A percentile compares a stretch with the other conserved stretches of the same genome.
Evolutionary conservation across 2,113 vertebrate genomes (phyloP).

Genomic region (Hystrix brachyura): DNA sequence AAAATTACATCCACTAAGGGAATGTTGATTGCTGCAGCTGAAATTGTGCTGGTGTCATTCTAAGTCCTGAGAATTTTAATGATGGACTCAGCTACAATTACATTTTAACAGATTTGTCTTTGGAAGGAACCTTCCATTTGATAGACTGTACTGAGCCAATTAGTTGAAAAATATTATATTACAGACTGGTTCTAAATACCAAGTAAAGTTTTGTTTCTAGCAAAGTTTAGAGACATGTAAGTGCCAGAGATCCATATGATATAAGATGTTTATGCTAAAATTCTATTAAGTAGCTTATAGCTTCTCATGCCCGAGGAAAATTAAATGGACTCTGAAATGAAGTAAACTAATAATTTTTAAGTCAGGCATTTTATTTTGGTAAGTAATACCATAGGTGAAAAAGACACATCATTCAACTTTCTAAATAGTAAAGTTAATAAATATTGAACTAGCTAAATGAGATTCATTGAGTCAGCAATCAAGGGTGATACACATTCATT

Average conservation of each 20-base stretch:
- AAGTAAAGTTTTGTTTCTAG: slow-evolving; percentile 72
- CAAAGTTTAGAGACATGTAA: not conserved
- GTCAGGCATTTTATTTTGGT: slow-evolving; percentile 76
- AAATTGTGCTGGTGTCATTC: not conserved
- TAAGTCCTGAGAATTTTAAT: slow-evolving; percentile 42
- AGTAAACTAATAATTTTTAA: slow-evolving; percentile 73
- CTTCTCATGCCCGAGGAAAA: slow-evolving; percentile 52
- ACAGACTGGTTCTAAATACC: slow-evolving; percentile 52
- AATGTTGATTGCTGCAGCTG: slow-evolving; percentile 44
- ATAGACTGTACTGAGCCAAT: slow-evolving; percentile 61
- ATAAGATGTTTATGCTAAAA: slow-evolving; percentile 16
- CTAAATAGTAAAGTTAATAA: slow-evolving; percentile 83
- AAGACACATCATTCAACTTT: slow-evolving; percentile 78
- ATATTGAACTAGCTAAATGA: slow-evolving; percentile 77
- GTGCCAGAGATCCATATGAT: not conserved
- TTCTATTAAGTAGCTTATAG: slow-evolving; percentile 45
- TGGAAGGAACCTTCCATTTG: slow-evolving; percentile 44
- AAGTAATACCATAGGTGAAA: slow-evolving; percentile 76
- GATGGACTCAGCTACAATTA: slow-evolving; percentile 56
- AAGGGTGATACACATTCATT: slow-evolving; percentile 76
- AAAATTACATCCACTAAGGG: slow-evolving; percentile 24
- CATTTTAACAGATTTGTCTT: slow-evolving; percentile 64
- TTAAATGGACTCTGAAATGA: slow-evolving; percentile 76
- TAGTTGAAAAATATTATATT: slow-evolving; percentile 62
- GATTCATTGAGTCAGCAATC: slow-evolving; percentile 78